Evolutionary conservation across 2,888 invertebrate species (phyloP).

Genomic region (Calliopum simillimum): DNA sequence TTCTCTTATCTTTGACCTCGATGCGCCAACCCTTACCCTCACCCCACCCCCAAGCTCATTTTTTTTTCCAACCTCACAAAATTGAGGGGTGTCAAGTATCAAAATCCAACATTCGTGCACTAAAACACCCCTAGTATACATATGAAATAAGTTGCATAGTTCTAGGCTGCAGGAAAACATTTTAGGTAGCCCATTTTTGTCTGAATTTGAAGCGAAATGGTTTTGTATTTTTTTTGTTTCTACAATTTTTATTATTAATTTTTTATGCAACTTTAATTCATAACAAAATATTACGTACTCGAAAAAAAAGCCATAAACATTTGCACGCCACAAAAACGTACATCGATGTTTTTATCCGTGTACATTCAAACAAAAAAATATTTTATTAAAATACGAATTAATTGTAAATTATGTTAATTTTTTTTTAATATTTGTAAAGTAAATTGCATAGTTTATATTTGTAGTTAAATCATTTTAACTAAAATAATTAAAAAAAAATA

Average conservation of each 20-base stretch:
- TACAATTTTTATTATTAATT: neutral
- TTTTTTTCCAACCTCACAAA: too few species aligned
- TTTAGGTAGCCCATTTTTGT: neutral
- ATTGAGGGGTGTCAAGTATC: too few species aligned
- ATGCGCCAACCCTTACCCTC: too few species aligned
- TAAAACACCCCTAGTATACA: too few species aligned
- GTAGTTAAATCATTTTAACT: conserved; percentile 12
- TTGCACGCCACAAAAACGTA: neutral
- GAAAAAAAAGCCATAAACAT: neutral
- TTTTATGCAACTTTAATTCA: neutral
- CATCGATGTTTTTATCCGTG: too few species aligned
- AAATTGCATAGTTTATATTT: conserved; percentile 1
- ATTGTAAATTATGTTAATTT: neutral
- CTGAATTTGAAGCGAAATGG: too few species aligned
- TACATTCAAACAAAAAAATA: too few species aligned
- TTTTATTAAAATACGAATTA: too few species aligned
- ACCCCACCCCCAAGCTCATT: too few species aligned
- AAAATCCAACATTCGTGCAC: too few species aligned
- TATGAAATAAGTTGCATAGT: too few species aligned
- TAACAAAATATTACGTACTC: neutral
- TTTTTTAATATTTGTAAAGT: neutral
- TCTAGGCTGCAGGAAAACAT: neutral
- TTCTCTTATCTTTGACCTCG: too few species aligned
- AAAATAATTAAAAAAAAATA: neutral
- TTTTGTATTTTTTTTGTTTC: neutral